Evolutionary conservation across 30 jellyfish, hydroid and myxozoan genomes (phyloP).

Genomic region (Turritopsis dohrnii): DNA sequence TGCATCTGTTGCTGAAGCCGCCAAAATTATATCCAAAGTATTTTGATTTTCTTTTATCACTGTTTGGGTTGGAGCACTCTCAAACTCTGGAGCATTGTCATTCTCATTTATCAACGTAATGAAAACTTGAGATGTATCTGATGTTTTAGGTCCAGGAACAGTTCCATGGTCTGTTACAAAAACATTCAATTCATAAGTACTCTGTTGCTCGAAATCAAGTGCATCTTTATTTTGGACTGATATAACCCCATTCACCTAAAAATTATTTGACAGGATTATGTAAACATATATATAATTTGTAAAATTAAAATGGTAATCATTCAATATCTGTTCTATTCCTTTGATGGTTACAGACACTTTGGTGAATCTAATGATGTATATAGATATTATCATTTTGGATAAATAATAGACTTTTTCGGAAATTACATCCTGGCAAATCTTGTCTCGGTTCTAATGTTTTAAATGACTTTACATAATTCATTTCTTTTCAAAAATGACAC

Average conservation of each 20-base stretch:
- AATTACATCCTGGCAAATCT: too few relatives aligned
- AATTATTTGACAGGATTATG: not conserved
- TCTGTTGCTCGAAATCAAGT: not conserved
- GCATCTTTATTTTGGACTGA: not conserved
- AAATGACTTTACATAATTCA: too few relatives aligned
- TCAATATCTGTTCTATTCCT: too few relatives aligned
- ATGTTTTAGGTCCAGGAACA: constrained; percentile 30
- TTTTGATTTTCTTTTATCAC: constrained; percentile 36
- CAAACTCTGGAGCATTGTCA: constrained; percentile 67
- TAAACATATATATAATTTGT: too few relatives aligned
- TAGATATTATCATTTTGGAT: too few relatives aligned
- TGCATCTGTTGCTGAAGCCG: constrained; percentile 63
- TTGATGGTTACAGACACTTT: too few relatives aligned
- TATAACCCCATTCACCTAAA: not conserved
- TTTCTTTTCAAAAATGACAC: too few relatives aligned
- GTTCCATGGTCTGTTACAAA: constrained; percentile 73
- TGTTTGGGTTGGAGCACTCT: constrained; percentile 12
- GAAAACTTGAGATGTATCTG: constrained; percentile 10
- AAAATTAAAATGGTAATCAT: too few relatives aligned
- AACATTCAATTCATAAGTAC: not conserved
- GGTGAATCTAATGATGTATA: too few relatives aligned
- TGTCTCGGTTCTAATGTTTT: too few relatives aligned
- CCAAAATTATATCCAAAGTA: constrained; percentile 32
- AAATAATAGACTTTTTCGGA: too few relatives aligned
- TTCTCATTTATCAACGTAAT: constrained; percentile 56